These are phyloP conservation scores for Drosophila imparisetae DNA, from an alignment of 2,888 invertebrate species.

Conservation along the genomic window DNA sequence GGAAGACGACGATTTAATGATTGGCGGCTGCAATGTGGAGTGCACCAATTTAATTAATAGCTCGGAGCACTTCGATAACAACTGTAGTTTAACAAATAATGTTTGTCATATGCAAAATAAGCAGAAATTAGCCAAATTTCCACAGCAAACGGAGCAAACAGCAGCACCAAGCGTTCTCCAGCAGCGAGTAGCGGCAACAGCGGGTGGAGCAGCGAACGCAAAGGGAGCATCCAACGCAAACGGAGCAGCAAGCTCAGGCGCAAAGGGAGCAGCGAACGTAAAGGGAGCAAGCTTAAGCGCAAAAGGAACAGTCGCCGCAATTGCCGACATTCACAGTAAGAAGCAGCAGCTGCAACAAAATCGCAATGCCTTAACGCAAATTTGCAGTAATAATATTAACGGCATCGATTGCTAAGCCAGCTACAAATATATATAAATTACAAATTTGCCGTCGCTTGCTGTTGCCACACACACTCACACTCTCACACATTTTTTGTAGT, in stretches of 20 bases:
- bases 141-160: not conserved
- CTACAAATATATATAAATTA: not conserved
- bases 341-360: constrained; percentile 53
- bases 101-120: constrained; percentile 27
- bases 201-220: not conserved
- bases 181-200: constrained; percentile 34
- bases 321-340: not conserved
- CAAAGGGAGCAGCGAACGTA: not conserved
- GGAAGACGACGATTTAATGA: constrained; percentile 73
- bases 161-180: not conserved
- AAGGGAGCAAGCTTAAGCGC: not conserved
- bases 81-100: constrained; percentile 41
- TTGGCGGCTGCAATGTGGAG: constrained; percentile 80
- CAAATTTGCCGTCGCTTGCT: constrained; percentile 39
- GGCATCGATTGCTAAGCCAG: constrained; percentile 63
- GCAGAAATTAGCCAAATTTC: not conserved
- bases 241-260: not conserved
- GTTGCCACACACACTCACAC: constrained; percentile 24
- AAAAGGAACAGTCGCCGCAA: not conserved
- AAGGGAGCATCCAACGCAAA: not conserved
- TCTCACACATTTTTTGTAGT: constrained; percentile 57
- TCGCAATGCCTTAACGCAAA: constrained; percentile 35
- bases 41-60: constrained; percentile 81
- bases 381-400: constrained; percentile 42
- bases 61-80: constrained; percentile 35